These are phyloP conservation scores for Taphrorychus bicolor DNA, from an alignment of 2,888 invertebrate genomes.

Conservation along the genomic window DNA sequence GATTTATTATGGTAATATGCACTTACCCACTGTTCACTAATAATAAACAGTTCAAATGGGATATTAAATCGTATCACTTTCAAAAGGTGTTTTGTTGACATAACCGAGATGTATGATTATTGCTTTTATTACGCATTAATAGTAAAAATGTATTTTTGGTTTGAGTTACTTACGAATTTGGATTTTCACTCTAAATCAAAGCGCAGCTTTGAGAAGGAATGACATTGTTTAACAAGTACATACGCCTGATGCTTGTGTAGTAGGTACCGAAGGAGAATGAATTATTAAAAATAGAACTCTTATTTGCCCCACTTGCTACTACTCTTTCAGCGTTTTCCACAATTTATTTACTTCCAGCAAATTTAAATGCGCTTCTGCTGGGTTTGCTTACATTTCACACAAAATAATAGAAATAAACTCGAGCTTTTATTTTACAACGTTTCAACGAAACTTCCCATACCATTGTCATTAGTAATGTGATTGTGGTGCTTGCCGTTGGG, in stretches of 20 bases:
- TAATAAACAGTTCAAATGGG: not conserved
- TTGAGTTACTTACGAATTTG: no score
- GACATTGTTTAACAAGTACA: not conserved
- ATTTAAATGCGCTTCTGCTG: constrained; percentile 4
- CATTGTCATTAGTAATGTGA: constrained; percentile 47
- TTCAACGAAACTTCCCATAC: constrained; percentile 43
- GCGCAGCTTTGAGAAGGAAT: no score
- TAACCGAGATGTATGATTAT: no score
- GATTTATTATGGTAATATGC: not conserved
- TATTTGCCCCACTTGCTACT: constrained; percentile 20
- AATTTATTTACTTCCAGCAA: constrained; percentile 26
- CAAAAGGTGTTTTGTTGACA: constrained; percentile 4
- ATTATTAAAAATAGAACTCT: constrained; percentile 29
- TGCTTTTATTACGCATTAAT: no score
- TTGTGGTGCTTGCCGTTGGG: constrained; percentile 26
- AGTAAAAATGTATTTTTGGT: no score
- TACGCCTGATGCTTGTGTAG: not conserved
- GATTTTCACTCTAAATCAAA: no score
- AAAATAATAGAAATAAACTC: constrained; percentile 1
- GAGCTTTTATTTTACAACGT: not conserved
- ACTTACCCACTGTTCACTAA: not conserved
- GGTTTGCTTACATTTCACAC: constrained; percentile 1
- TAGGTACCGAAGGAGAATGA: constrained; percentile 9
- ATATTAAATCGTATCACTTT: constrained; percentile 8
- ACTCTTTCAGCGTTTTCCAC: constrained; percentile 16